These are phyloP conservation scores for Cololabis saira DNA, from an alignment of 2,113 vertebrate genomes.

Conservation along the genomic window DNA sequence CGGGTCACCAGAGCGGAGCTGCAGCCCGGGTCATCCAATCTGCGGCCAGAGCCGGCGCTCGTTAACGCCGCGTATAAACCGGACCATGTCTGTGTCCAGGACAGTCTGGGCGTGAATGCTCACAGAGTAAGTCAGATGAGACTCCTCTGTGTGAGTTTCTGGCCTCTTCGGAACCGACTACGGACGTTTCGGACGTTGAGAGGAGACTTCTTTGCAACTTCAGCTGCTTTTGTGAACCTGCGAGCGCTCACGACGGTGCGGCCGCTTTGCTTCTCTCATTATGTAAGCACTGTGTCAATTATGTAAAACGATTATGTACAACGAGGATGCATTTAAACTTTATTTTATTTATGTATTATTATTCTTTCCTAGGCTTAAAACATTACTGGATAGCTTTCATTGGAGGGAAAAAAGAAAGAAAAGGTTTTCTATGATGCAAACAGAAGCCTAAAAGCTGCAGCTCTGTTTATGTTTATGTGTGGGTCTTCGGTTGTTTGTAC, in stretches of 20 bases:
- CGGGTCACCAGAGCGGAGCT: neutral
- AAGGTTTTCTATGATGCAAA: slow-evolving; percentile 2
- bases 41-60: neutral
- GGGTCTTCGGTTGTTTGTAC: slow-evolving; percentile 15
- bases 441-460: slow-evolving; percentile 17
- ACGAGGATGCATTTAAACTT: neutral
- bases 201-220: slow-evolving; percentile 16
- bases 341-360: neutral
- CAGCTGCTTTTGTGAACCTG: slow-evolving; percentile 4
- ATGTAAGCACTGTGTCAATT: neutral
- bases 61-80: neutral
- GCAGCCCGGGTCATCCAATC: neutral
- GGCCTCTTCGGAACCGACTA: slow-evolving; percentile 36
- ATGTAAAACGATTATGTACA: neutral
- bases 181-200: slow-evolving; percentile 33
- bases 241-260: slow-evolving; percentile 26
- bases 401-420: neutral
- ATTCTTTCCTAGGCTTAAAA: neutral
- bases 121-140: slow-evolving; percentile 29
- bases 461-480: slow-evolving; percentile 41
- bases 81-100: neutral
- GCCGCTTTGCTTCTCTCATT: slow-evolving; percentile 1
- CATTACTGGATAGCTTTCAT: neutral
- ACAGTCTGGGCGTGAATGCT: neutral
- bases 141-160: slow-evolving; percentile 28